Base-by-base conservation (phyloP, 2,113 vertebrate genomes). In the Heterochromis multidens region DNA sequence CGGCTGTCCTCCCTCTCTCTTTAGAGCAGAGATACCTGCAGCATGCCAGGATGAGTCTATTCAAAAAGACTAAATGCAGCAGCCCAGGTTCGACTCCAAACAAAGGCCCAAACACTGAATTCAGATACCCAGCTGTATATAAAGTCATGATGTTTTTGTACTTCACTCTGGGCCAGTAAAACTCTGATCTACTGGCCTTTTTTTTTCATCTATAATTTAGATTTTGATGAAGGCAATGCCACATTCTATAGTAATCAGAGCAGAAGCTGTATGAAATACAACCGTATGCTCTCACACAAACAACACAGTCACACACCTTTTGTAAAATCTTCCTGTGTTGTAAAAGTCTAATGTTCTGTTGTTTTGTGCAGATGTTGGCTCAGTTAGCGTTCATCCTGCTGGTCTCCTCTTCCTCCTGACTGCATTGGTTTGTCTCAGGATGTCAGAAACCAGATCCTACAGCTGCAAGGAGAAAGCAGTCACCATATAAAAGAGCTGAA, bases 301-400 rank as follows among this genome's bases (percentile, higher is more conserved):
- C 65, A 1, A 58, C 25, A 43, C 19, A 80, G 23, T 25, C 17
- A 77, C 23, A 79, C 62, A 90, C 90, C 88, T 89, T 77, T 5
- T 7, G 2, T 49, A 21, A 81, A 85, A 21, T 27, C 7, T n/a
- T 31, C 40, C 43, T 84, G 37, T 9, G 58, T 27, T 80, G 35
- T 85, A 14, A 57, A 43, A 76, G 25, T 79, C 3, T 0, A 62
- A 6, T 43, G 17, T 13, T 78, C 3, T 11, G 77, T 59, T 37
- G 67, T 12, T 54, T 35, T 7, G 29, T 6, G 57, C 29, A 78
- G 70, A 6, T 56, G 35, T 12, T 54, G 67, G 65, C 43, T 94
- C 86, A 94, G 79, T 76, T 49, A 77, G 43, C 11, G 23, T 49
- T 70, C 93, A 94, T 94, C 65, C 81, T 86, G 86, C 62, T 85